These are phyloP conservation scores for Girardinus metallicus DNA, from an alignment of 2,797 vertebrate species.

Conservation along the genomic window DNA sequence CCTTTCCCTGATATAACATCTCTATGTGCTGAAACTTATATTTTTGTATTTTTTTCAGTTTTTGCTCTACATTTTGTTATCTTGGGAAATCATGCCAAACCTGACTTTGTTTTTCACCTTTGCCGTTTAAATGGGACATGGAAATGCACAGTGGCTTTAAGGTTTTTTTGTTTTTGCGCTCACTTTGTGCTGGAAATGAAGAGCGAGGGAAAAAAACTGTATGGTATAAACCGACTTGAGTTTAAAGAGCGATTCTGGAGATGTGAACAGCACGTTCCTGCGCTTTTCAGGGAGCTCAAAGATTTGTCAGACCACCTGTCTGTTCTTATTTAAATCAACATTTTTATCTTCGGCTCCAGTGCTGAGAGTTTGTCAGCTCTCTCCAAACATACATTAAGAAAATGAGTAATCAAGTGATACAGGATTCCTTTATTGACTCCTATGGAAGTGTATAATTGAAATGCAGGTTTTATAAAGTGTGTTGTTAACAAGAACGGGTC, in stretches of 20 bases:
- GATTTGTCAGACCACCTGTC: conserved; percentile 33
- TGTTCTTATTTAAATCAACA: conserved; percentile 39
- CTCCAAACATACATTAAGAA: conserved; percentile 36
- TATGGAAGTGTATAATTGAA: conserved; percentile 63
- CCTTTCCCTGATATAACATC: conserved; percentile 32
- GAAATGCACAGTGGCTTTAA: conserved; percentile 58
- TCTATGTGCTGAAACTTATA: conserved; percentile 43
- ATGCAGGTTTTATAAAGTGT: conserved; percentile 60
- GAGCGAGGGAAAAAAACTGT: not conserved
- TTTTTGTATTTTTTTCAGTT: conserved; percentile 38
- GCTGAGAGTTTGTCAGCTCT: conserved; percentile 24
- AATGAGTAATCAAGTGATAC: conserved; percentile 40
- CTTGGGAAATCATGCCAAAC: conserved; percentile 67
- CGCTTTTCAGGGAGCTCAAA: conserved; percentile 34
- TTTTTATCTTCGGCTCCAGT: conserved; percentile 14
- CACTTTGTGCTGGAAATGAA: conserved; percentile 37
- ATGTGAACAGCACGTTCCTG: conserved; percentile 29
- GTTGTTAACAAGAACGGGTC: conserved; percentile 66
- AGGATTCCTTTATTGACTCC: conserved; percentile 52
- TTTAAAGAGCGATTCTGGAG: conserved; percentile 24
- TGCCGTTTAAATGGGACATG: conserved; percentile 60
- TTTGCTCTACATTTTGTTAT: conserved; percentile 46
- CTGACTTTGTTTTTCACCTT: conserved; percentile 65
- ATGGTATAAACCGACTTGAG: conserved; percentile 34
- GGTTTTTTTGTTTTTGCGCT: conserved; percentile 34